Conservation (phyloP, 2,797 vertebrate species). For the Hipposideros larvatus region DNA sequence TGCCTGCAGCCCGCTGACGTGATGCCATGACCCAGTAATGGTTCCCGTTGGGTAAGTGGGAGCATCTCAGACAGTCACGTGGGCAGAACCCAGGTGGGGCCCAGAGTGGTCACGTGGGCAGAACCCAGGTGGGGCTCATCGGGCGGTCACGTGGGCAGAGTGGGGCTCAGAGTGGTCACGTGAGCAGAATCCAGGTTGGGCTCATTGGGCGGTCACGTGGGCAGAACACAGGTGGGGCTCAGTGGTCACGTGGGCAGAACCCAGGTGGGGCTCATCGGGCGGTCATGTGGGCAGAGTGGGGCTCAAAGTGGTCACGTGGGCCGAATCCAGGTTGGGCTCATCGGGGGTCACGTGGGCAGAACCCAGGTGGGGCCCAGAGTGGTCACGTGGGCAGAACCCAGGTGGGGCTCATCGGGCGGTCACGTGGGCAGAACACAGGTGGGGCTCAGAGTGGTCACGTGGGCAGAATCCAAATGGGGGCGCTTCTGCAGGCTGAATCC, state of each 20-base stretch:
- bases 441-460: not conserved
- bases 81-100: not conserved
- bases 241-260: not conserved
- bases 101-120: not conserved
- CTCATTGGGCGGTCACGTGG: not conserved
- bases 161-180: not conserved
- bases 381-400: not conserved
- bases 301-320: not conserved
- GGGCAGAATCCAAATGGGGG: fast-evolving
- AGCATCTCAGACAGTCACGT: fast-evolving
- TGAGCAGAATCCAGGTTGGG: no score
- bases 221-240: not conserved
- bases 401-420: not conserved
- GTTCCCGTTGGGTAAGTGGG: fast-evolving
- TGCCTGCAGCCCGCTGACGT: not conserved
- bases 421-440: not conserved
- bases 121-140: no score
- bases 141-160: not conserved
- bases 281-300: not conserved
- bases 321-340: fast-evolving
- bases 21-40: fast-evolving
- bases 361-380: fast-evolving
- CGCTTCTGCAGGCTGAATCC: not conserved
- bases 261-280: not conserved
- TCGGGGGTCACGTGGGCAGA: not conserved